A percentile compares a stretch with the other conserved stretches of the same genome.
These are phyloP conservation scores for Tipula helvola DNA, from an alignment of 2,888 invertebrate species.

Conservation along the genomic window DNA sequence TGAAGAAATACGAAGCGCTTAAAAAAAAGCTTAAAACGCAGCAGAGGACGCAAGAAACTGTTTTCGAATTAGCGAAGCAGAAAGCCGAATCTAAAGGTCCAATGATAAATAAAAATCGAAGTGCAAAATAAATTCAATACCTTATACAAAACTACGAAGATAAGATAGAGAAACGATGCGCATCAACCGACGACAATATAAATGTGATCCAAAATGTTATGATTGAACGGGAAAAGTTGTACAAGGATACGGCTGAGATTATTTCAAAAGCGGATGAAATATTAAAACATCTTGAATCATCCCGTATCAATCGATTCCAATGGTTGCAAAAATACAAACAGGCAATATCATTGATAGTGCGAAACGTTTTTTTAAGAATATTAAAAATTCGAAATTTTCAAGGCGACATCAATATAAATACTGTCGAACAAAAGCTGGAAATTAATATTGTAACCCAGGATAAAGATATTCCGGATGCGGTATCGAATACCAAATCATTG, in stretches of 20 bases:
- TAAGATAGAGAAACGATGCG: slow-evolving; percentile 17
- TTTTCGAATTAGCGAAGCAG: neutral
- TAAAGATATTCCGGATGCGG: slow-evolving; percentile 33
- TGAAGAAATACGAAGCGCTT: neutral
- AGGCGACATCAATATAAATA: slow-evolving; percentile 28
- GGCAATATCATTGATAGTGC: neutral
- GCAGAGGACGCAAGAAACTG: neutral
- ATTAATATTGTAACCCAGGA: slow-evolving; percentile 44
- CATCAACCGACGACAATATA: neutral
- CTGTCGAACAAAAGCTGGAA: slow-evolving; percentile 35
- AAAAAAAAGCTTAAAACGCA: neutral
- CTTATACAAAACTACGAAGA: slow-evolving; percentile 27
- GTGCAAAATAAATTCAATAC: slow-evolving; percentile 32
- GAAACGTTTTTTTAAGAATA: neutral
- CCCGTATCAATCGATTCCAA: neutral
- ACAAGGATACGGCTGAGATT: neutral
- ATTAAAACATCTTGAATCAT: neutral
- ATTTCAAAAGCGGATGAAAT: neutral
- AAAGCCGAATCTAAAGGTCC: slow-evolving; percentile 20
- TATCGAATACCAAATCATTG: slow-evolving; percentile 50
- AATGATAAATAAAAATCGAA: slow-evolving; percentile 27
- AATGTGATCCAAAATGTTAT: neutral
- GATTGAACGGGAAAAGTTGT: neutral
- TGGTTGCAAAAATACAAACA: neutral
- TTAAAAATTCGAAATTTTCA: slow-evolving; percentile 23